Evolutionary conservation across 2,888 invertebrate genomes (phyloP).

Genomic region (Zeuzera pyrina): DNA sequence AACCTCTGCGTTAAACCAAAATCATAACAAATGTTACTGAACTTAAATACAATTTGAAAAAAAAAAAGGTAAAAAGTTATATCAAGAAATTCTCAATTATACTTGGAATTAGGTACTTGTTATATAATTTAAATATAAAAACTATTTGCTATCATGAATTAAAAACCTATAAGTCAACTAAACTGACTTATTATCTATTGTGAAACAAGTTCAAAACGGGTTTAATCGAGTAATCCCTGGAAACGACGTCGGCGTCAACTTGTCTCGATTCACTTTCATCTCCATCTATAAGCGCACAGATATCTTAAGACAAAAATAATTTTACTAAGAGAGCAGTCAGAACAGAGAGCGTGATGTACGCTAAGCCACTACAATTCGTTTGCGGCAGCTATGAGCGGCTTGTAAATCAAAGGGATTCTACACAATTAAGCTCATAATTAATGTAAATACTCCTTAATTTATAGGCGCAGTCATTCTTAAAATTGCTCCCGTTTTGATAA

Average conservation of each 20-base stretch:
- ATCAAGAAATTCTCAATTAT: too few species aligned
- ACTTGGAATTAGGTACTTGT: too few species aligned
- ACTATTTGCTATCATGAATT: too few species aligned
- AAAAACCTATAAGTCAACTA: too few species aligned
- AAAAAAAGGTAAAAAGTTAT: too few species aligned
- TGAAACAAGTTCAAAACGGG: conserved; percentile 19
- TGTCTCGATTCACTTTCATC: conserved; percentile 65
- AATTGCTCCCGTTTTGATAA: conserved; percentile 65
- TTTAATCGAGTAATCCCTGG: conserved; percentile 50
- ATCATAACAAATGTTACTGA: too few species aligned
- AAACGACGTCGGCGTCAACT: conserved; percentile 50
- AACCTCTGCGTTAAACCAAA: too few species aligned
- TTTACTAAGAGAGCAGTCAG: conserved; percentile 47
- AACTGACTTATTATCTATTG: too few species aligned
- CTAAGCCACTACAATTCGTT: conserved; percentile 70
- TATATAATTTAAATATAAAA: too few species aligned
- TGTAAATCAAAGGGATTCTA: conserved; percentile 73
- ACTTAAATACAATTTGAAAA: too few species aligned
- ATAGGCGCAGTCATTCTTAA: conserved; percentile 66
- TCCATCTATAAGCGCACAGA: conserved; percentile 38
- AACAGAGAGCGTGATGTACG: conserved; percentile 54
- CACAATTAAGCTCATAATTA: conserved; percentile 72
- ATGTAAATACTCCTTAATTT: conserved; percentile 68
- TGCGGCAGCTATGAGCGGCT: conserved; percentile 65
- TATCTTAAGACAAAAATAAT: conserved; percentile 64